These are phyloP conservation scores for Pipra filicauda DNA, from an alignment of 2,113 vertebrate genomes.

Conservation along the genomic window DNA sequence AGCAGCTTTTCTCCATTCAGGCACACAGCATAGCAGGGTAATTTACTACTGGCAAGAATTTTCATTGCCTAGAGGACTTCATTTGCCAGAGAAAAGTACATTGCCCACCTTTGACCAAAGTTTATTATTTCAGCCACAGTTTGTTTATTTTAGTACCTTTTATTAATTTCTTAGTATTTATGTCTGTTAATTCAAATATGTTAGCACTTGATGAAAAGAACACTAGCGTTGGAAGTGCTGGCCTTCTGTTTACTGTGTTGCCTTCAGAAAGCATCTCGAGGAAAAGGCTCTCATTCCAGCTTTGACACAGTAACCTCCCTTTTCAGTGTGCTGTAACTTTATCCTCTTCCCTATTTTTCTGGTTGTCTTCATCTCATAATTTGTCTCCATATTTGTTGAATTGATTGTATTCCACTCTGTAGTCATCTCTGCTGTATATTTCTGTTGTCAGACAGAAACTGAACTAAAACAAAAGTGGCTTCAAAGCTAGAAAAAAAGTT, in stretches of 20 bases:
- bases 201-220: not conserved
- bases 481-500: not conserved
- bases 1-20: not conserved
- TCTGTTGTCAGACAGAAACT: not conserved
- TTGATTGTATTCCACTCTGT: not conserved
- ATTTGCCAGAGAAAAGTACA: not conserved
- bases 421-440: not conserved
- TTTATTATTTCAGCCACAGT: not conserved
- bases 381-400: not conserved
- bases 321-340: not conserved
- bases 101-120: not conserved
- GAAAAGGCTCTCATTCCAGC: not conserved
- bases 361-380: not conserved
- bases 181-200: not conserved
- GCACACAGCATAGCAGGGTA: not conserved
- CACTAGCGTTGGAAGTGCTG: not conserved
- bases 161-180: not conserved
- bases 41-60: not conserved
- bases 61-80: not conserved
- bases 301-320: not conserved
- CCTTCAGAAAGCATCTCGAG: not conserved
- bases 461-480: not conserved
- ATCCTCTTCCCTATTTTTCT: not conserved
- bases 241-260: not conserved
- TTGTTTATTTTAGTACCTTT: not conserved